phyloP scores from a whole-genome alignment of 2,888 invertebrate species.

The Hydrotaea cyrtoneurina region DNA sequence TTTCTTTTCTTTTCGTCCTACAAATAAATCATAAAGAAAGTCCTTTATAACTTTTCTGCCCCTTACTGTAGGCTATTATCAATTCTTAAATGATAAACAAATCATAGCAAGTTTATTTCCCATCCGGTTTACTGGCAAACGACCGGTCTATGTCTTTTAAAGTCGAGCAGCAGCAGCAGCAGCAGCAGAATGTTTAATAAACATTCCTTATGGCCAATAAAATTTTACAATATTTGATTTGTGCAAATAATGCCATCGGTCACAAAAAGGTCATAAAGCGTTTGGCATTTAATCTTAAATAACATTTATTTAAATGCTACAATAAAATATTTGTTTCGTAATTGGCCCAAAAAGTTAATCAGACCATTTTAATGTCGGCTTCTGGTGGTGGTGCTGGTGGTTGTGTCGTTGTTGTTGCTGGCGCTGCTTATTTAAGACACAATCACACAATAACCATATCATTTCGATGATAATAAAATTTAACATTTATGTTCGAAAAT shows the following conservation, averaged over 20 bases:
- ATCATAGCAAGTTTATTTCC: neutral
- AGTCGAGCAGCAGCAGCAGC: constrained; percentile 2
- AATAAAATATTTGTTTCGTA: constrained; percentile 56
- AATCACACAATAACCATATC: constrained; percentile 50
- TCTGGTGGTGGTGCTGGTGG: neutral
- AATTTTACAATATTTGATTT: constrained; percentile 51
- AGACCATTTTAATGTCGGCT: constrained; percentile 58
- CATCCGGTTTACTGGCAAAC: neutral
- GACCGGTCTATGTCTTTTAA: no score
- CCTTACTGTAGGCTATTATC: no score
- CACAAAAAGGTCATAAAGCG: constrained; percentile 47
- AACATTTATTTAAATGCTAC: constrained; percentile 54
- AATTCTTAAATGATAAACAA: neutral
- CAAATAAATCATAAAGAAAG: no score
- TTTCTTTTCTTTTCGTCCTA: no score
- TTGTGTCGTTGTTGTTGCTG: neutral
- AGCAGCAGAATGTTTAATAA: constrained; percentile 17
- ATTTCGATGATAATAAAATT: constrained; percentile 61
- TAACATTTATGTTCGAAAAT: constrained; percentile 58
- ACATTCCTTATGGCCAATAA: constrained; percentile 45
- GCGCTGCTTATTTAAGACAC: constrained; percentile 31
- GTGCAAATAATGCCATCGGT: constrained; percentile 32
- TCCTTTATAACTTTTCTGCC: no score
- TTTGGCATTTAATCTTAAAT: constrained; percentile 61
- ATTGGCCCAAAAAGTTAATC: constrained; percentile 60